These are phyloP conservation scores for Orthosia gracilis DNA, from an alignment of 2,888 invertebrate species.

Conservation along the genomic window DNA sequence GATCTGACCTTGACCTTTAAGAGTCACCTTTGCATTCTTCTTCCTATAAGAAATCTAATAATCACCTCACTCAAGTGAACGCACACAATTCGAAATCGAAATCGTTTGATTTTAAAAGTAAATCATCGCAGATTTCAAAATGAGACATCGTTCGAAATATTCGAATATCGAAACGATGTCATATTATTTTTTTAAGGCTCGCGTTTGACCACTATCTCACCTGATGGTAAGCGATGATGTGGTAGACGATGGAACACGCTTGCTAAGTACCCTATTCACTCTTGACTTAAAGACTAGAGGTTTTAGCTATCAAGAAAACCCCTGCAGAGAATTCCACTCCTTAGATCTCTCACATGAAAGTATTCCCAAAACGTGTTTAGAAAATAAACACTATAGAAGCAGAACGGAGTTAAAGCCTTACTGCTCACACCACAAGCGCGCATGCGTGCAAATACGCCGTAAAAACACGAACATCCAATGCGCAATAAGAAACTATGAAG, in stretches of 20 bases:
- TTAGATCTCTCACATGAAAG: neutral
- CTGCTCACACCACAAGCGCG: constrained; percentile 35
- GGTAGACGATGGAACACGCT: neutral
- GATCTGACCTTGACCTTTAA: neutral
- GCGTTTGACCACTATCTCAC: neutral
- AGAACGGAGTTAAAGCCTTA: neutral
- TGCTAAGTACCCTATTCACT: neutral
- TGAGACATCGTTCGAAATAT: neutral
- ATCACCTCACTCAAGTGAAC: neutral
- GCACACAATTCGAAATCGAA: neutral
- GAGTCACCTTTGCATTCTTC: too few relatives aligned
- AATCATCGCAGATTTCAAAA: neutral
- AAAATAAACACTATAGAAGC: neutral
- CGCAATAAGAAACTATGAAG: constrained; percentile 40
- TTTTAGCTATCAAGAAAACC: neutral
- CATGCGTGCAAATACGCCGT: constrained; percentile 38
- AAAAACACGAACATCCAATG: constrained; percentile 39
- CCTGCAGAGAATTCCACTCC: neutral
- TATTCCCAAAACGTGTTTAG: neutral
- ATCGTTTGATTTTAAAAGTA: constrained; percentile 8
- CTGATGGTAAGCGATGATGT: neutral
- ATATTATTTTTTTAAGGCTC: neutral
- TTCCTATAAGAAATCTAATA: neutral
- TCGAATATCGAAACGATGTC: neutral
- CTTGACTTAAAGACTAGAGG: neutral